Base-by-base conservation (phyloP, 2,113 vertebrate genomes). In the Carassius auratus region DNA sequence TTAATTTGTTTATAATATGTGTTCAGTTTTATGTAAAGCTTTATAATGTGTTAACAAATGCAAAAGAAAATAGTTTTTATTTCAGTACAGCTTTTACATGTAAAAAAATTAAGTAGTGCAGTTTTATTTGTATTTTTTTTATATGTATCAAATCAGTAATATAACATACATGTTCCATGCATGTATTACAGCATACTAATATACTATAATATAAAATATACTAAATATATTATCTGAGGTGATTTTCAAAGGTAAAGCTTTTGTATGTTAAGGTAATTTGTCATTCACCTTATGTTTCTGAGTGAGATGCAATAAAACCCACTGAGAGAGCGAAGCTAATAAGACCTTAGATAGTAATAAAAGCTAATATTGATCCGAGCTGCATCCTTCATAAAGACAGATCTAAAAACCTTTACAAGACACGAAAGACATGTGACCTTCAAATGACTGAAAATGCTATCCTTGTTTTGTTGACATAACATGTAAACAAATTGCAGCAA, bases 381-480 rank as follows among this genome's bases (percentile, higher is more conserved):
- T 45, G 4, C 61, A 66, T 66, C 36, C 78, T 81, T 81, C 15
- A 81, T 81, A 50, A 81, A 81, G 61, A 45, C 38, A 81, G 42
- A 81, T 79, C 57, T 79, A 42, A 55, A 57, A 62, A 66, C 38
- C 38, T 17, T 81, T 81, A 66, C 14, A 48, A 66, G 61, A 23
- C 78, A 50, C n/a, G 30, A 26, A n/a, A 81, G 42, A 30, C 48
- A 81, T 30, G 78, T 81, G 78, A 81, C 78, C 78, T 81, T 81
- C 78, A 66, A 30, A 66, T 66, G 33, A 66, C 45, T 81, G 59
- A 66, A 81, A 79, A 79, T 79, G 61, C 30, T 62, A 26, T 81
- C 14, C 38, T 45, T 48, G 78, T 66, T 81, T 81, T 66, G 61
- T 81, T 81, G 38, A 61, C 15, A 45, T 66, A 66, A 23, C 59